These are phyloP conservation scores for Ostrea denselamellosa DNA, from an alignment of 1,140 invertebrate species.

Conservation along the genomic window DNA sequence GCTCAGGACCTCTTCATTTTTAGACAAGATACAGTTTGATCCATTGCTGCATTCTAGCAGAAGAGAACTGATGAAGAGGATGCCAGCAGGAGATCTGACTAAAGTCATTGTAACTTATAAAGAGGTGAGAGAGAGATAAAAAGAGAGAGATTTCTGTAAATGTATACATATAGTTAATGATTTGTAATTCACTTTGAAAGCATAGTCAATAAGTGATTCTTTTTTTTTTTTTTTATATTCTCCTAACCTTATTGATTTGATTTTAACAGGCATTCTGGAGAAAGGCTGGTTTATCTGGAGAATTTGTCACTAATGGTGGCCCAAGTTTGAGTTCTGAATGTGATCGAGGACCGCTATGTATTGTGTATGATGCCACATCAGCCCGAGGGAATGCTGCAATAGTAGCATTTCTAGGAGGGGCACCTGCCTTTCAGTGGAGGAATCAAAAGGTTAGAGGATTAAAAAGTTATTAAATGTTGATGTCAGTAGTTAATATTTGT, in stretches of 20 bases:
- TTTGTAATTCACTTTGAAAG: too few species aligned
- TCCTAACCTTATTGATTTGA: too few species aligned
- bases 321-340: conserved; percentile 60
- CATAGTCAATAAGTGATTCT: too few species aligned
- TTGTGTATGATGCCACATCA: conserved; percentile 79
- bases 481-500: too few species aligned
- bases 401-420: conserved; percentile 78
- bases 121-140: conserved; percentile 66
- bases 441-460: conserved; percentile 53
- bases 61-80: conserved; percentile 71
- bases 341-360: conserved; percentile 74
- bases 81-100: conserved; percentile 76
- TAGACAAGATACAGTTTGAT: conserved; percentile 73
- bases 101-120: conserved; percentile 79
- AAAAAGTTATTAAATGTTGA: not conserved
- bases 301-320: conserved; percentile 78
- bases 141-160: not conserved
- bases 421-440: conserved; percentile 68
- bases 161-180: not conserved
- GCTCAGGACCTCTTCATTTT: conserved; percentile 27
- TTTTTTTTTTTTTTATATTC: too few species aligned
- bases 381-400: conserved; percentile 76
- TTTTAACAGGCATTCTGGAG: conserved; percentile 77
- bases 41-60: conserved; percentile 74
- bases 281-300: conserved; percentile 76